Base-by-base conservation (phyloP, 2,113 vertebrate genomes). In the Hippopotamus amphibius region DNA sequence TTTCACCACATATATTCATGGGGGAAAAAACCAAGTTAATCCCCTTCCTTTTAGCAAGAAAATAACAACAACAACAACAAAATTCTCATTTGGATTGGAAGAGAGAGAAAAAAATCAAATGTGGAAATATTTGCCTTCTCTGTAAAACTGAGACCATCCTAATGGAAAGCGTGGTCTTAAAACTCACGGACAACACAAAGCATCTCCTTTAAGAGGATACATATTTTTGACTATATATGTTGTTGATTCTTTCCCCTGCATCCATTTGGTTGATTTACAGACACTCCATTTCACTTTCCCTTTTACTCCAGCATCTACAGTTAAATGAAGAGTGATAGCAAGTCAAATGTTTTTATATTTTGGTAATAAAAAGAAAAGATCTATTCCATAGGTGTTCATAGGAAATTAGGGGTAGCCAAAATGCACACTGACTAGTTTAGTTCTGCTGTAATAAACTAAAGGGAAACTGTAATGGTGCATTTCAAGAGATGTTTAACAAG, bases 211-310 rank as follows among this genome's bases (percentile, higher is more conserved):
- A 96, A 97, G 95, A 24, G 16, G 28, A 65, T 88, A 61, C 13
- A 2, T 7, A 37, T 41, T 53, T 90, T 59, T 17, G 48, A n/a
- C 85, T 7, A 5, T 82, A 3, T 4, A 37, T 65, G 79, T 28
- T 33, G n/a, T 83, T 72, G 37, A 92, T 90, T 97, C 90, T 93
- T 96, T 93, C 93, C 16, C n/a, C 37, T n/a, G 57, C 55, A 71
- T 93, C 97, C 66, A 14, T 96, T 97, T 97, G 97, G 97, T 97
- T 98, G 96, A 98, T 98, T 98, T 97, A 97, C 72, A 76, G 88
- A 96, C 66, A 43, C 61, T 95, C 95, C 10, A 93, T 72, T 98
- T 96, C 95, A 92, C 95, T 94, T 97, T 88, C 92, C 96, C 94
- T 98, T 98, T 96, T 97, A 93, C 97, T 97, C 94, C 97, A 90